Conservation (phyloP, 2,888 invertebrate genomes). For the Thecocarcelia acutangulata region DNA sequence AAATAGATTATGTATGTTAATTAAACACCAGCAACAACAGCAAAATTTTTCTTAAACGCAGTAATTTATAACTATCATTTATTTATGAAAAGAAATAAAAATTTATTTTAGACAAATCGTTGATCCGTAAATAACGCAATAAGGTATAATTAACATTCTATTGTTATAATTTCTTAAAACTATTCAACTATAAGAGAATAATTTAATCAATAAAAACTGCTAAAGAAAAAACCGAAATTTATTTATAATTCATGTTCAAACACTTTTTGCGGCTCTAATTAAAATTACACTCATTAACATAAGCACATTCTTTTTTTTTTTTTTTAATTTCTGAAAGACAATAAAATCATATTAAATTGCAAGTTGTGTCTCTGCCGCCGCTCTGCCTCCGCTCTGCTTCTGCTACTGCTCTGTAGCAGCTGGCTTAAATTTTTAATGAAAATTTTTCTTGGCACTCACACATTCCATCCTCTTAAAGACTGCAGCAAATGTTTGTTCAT, state of each 20-base stretch:
- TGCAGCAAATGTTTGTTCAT: background rate
- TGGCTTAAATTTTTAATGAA: conserved; percentile 8
- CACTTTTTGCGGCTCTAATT: conserved; percentile 55
- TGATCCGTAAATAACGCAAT: background rate
- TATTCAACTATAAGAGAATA: conserved; percentile 43
- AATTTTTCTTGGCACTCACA: background rate
- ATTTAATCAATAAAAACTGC: background rate
- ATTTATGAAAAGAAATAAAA: too few relatives aligned
- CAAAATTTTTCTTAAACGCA: too few relatives aligned
- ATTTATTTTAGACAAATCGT: conserved; percentile 18
- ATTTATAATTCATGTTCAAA: conserved; percentile 7
- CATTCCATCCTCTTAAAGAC: background rate
- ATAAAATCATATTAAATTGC: conserved; percentile 19
- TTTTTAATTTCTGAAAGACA: background rate
- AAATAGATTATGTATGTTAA: too few relatives aligned
- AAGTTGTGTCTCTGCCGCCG: background rate
- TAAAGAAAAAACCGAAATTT: background rate
- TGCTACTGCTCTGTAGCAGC: background rate
- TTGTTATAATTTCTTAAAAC: conserved; percentile 41
- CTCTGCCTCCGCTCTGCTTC: too few relatives aligned
- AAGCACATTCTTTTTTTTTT: background rate
- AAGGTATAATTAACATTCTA: too few relatives aligned
- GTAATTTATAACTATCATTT: too few relatives aligned
- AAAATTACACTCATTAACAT: conserved; percentile 28
- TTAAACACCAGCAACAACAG: too few relatives aligned